A percentile compares a stretch with the other conserved stretches of the same genome.
Conservation (phyloP, 2,888 invertebrate species). For the Calameuta filiformis region DNA sequence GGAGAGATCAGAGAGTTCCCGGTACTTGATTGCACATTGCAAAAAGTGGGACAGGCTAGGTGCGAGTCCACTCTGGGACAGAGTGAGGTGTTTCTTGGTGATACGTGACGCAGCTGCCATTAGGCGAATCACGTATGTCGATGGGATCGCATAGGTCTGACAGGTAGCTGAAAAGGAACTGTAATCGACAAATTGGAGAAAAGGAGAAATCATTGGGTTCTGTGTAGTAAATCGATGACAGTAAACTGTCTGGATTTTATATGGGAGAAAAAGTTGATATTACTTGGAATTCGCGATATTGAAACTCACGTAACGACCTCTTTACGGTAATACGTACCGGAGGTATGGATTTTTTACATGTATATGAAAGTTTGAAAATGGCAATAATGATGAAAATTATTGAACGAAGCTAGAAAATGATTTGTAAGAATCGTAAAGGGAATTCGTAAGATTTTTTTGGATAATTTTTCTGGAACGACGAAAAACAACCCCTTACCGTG, state of each 20-base stretch:
- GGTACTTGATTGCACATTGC: conserved; percentile 44
- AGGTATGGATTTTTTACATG: not conserved
- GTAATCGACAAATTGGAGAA: not conserved
- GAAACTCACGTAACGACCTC: not conserved
- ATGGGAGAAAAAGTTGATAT: not conserved
- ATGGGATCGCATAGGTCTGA: not conserved
- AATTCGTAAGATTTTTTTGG: not conserved
- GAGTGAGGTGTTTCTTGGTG: conserved; percentile 41
- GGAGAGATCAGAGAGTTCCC: conserved; percentile 48
- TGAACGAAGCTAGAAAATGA: not conserved
- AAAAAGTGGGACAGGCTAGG: conserved; percentile 47
- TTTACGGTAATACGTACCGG: not conserved
- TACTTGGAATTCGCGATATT: not conserved
- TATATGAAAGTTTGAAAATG: not conserved
- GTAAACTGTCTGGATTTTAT: not conserved
- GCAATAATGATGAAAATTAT: not conserved
- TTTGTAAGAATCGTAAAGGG: not conserved
- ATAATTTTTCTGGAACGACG: not conserved
- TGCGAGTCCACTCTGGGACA: conserved; percentile 27
- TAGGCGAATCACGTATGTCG: conserved; percentile 25
- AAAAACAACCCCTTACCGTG: conserved; percentile 21
- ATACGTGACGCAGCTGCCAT: conserved; percentile 46
- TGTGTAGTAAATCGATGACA: not conserved
- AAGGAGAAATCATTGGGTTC: not conserved
- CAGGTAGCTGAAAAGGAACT: not conserved